A percentile compares a stretch with the other conserved stretches of the same genome.
phyloP scores from a whole-genome alignment of 2,797 vertebrate genomes.

The Serranus cabrilla region DNA sequence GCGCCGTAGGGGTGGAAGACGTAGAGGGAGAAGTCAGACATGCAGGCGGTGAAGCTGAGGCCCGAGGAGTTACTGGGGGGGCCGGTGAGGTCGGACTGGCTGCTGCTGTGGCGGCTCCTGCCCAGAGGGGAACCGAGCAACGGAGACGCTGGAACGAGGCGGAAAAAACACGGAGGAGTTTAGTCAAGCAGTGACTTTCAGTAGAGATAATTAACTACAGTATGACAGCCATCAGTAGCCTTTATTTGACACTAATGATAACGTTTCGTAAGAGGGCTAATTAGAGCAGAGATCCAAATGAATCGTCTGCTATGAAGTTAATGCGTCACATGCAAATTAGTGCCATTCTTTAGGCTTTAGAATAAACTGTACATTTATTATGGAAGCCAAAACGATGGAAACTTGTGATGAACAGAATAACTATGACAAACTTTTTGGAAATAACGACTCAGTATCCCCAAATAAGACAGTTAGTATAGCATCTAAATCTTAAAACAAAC shows the following conservation, averaged over 20 bases:
- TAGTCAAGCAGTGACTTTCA: background rate
- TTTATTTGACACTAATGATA: background rate
- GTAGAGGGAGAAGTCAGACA: constrained; percentile 98
- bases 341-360: background rate
- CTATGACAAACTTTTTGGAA: too few species aligned
- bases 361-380: constrained; percentile 1
- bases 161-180: background rate
- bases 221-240: background rate
- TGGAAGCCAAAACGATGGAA: too few species aligned
- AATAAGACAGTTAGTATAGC: too few species aligned
- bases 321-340: background rate
- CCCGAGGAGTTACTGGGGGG: constrained; percentile 94
- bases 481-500: too few species aligned
- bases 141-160: constrained; percentile 77
- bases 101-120: constrained; percentile 96
- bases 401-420: too few species aligned
- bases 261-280: background rate
- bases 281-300: background rate
- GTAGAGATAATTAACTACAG: background rate
- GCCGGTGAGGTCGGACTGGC: constrained; percentile 94
- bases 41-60: constrained; percentile 98
- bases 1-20: constrained; percentile 99
- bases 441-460: too few species aligned
- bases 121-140: constrained; percentile 94
- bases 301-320: background rate